Evolutionary conservation across 2,888 invertebrate genomes (phyloP).

Genomic region (Drosophila putrida): DNA sequence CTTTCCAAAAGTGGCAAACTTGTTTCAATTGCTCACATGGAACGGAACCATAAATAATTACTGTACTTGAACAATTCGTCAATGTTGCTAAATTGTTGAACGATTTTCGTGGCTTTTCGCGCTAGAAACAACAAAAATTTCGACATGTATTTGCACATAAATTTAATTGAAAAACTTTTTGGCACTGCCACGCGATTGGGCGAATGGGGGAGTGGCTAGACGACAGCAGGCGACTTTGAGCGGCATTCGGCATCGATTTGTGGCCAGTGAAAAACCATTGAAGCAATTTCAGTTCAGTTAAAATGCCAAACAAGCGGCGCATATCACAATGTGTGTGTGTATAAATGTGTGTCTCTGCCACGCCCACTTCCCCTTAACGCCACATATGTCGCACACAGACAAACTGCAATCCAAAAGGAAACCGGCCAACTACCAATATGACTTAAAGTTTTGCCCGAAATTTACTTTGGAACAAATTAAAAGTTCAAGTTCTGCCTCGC

Average conservation of each 20-base stretch:
- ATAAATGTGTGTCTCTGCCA: conserved; percentile 4
- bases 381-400: conserved; percentile 61
- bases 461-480: conserved; percentile 77
- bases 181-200: conserved; percentile 35
- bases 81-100: conserved; percentile 49
- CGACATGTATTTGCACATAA: conserved; percentile 57
- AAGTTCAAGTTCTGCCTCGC: conserved; percentile 68
- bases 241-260: conserved; percentile 45
- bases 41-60: conserved; percentile 56
- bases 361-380: conserved; percentile 4
- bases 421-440: conserved; percentile 58
- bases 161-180: conserved; percentile 71
- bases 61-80: conserved; percentile 45
- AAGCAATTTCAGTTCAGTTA: conserved; percentile 48
- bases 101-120: conserved; percentile 54
- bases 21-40: background rate
- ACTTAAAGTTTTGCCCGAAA: conserved; percentile 68
- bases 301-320: conserved; percentile 36
- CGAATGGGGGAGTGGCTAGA: conserved; percentile 31
- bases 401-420: conserved; percentile 12
- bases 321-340: background rate
- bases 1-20: too few relatives aligned
- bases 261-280: conserved; percentile 49
- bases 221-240: background rate
- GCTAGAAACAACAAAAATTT: conserved; percentile 24